Evolutionary conservation across 2,888 invertebrate species (phyloP).

Genomic region (Myopa testacea): DNA sequence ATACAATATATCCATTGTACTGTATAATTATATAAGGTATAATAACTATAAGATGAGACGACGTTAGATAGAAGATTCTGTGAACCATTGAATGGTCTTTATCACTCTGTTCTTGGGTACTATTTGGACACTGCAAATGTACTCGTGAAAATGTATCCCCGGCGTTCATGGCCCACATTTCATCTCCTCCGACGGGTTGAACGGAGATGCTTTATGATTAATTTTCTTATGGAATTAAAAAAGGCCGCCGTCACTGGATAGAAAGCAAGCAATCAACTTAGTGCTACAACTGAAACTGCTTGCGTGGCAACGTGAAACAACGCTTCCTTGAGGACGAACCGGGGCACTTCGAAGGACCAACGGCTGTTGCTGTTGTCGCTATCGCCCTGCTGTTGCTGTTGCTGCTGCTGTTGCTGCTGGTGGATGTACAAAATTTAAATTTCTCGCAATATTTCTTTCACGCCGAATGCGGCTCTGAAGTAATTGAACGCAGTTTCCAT

Average conservation of each 20-base stretch:
- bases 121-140: too few species aligned
- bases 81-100: too few species aligned
- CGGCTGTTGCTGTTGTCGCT: neutral
- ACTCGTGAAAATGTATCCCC: too few species aligned
- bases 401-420: neutral
- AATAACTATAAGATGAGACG: too few species aligned
- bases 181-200: too few species aligned
- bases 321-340: constrained; percentile 8
- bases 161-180: too few species aligned
- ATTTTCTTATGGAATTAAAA: too few species aligned
- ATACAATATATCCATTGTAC: too few species aligned
- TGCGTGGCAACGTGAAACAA: constrained; percentile 10
- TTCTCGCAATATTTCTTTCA: constrained; percentile 37
- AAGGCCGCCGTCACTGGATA: constrained; percentile 13
- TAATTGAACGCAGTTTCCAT: constrained; percentile 37
- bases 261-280: constrained; percentile 12
- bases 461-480: constrained; percentile 31
- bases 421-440: constrained; percentile 22
- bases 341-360: neutral
- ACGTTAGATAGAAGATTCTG: too few species aligned
- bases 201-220: too few species aligned
- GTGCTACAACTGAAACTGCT: constrained; percentile 23
- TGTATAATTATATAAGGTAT: too few species aligned
- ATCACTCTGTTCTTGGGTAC: too few species aligned
- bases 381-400: neutral